Evolutionary conservation across 2,888 invertebrate species (phyloP).

Genomic region (Leucophenga maculata): DNA sequence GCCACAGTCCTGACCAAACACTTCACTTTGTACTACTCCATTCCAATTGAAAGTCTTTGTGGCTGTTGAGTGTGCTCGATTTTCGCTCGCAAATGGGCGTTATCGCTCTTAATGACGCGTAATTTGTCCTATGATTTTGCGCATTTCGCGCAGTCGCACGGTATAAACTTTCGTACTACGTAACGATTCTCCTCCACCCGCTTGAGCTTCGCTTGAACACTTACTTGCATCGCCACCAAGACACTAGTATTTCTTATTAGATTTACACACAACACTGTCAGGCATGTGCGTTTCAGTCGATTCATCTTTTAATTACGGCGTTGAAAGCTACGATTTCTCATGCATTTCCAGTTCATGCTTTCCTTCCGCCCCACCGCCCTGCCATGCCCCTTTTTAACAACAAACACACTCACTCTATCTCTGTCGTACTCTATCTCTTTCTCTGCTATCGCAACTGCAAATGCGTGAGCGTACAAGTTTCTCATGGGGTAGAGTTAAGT

Average conservation of each 20-base stretch:
- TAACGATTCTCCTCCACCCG: too few species aligned
- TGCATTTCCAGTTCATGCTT: slow-evolving; percentile 34
- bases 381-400: too few species aligned
- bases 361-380: slow-evolving; percentile 32
- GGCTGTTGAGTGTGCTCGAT: background rate
- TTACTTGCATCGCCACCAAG: background rate
- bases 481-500: slow-evolving; percentile 50
- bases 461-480: slow-evolving; percentile 47
- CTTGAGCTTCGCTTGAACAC: slow-evolving; percentile 26
- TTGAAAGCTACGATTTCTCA: slow-evolving; percentile 69
- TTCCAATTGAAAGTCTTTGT: background rate
- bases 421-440: background rate
- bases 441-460: slow-evolving; percentile 19
- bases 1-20: background rate
- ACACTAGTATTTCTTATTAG: slow-evolving; percentile 42
- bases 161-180: background rate
- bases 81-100: slow-evolving; percentile 58
- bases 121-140: slow-evolving; percentile 55
- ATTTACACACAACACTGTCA: slow-evolving; percentile 46
- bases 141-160: background rate
- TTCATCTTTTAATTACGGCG: slow-evolving; percentile 71
- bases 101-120: slow-evolving; percentile 67
- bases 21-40: background rate
- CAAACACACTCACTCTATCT: background rate
- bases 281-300: slow-evolving; percentile 46